phyloP scores from a whole-genome alignment of 2,113 vertebrate genomes.

The Menidia beryllina region DNA sequence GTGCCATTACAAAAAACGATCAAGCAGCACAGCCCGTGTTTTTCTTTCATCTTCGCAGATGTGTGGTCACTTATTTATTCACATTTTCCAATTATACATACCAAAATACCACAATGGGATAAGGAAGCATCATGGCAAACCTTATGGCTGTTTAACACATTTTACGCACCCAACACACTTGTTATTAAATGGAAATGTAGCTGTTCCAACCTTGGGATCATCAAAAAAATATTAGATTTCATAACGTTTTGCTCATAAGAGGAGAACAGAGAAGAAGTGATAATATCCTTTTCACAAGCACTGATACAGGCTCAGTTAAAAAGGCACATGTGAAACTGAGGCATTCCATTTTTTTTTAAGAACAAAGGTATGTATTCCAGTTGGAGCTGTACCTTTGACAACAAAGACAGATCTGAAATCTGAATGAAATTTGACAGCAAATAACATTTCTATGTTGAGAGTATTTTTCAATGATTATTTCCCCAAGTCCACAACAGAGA shows the following conservation, averaged over 20 bases:
- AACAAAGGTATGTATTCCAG: no score
- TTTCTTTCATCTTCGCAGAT: slow-evolving; percentile 25
- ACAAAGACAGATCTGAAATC: no score
- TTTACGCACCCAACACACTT: not conserved
- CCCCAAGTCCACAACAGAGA: not conserved
- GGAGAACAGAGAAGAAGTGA: not conserved
- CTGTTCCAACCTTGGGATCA: not conserved
- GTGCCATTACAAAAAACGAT: slow-evolving; percentile 14
- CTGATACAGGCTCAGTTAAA: not conserved
- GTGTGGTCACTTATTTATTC: slow-evolving; percentile 5
- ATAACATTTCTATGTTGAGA: no score
- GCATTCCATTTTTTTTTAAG: no score
- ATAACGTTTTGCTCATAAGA: not conserved
- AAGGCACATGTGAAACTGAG: no score
- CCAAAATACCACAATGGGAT: slow-evolving; percentile 6
- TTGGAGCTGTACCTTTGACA: no score
- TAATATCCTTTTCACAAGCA: not conserved
- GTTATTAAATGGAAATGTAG: not conserved
- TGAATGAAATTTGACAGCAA: no score
- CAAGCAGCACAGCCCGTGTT: slow-evolving; percentile 32
- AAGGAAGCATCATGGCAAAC: slow-evolving; percentile 2
- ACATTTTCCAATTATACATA: not conserved
- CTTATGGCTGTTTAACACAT: not conserved
- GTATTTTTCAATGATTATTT: not conserved
- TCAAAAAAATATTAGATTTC: not conserved